Conservation (phyloP, 2,113 vertebrate species). For the Plestiodon gilberti region DNA sequence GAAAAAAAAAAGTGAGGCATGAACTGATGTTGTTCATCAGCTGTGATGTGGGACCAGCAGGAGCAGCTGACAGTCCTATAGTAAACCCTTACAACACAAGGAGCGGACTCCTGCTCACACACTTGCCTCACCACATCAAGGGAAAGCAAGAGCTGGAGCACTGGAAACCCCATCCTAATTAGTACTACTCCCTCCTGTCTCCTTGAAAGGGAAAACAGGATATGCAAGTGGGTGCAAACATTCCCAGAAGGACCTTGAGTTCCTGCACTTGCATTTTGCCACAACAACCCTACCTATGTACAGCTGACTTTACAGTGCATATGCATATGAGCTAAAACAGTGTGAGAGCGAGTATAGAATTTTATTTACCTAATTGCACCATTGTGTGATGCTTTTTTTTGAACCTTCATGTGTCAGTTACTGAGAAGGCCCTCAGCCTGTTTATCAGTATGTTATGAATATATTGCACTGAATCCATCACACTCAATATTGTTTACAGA, state of each 20-base stretch:
- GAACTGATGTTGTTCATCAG: not conserved
- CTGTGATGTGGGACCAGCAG: no score
- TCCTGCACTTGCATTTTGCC: not conserved
- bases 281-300: not conserved
- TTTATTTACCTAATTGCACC: no score
- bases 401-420: not conserved
- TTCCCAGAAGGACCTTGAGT: not conserved
- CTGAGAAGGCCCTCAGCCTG: not conserved
- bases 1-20: not conserved
- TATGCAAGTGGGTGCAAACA: not conserved
- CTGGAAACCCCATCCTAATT: not conserved
- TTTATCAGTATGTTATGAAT: no score
- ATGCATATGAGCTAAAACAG: not conserved
- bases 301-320: not conserved
- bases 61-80: not conserved
- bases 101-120: not conserved
- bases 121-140: not conserved
- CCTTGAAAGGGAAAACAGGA: not conserved
- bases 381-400: not conserved
- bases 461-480: no score
- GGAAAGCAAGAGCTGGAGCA: not conserved
- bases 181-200: not conserved
- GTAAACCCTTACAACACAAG: not conserved
- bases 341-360: not conserved
- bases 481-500: no score